These are phyloP conservation scores for Stenoptilia bipunctidactyla DNA, from an alignment of 2,888 invertebrate species.

Conservation along the genomic window DNA sequence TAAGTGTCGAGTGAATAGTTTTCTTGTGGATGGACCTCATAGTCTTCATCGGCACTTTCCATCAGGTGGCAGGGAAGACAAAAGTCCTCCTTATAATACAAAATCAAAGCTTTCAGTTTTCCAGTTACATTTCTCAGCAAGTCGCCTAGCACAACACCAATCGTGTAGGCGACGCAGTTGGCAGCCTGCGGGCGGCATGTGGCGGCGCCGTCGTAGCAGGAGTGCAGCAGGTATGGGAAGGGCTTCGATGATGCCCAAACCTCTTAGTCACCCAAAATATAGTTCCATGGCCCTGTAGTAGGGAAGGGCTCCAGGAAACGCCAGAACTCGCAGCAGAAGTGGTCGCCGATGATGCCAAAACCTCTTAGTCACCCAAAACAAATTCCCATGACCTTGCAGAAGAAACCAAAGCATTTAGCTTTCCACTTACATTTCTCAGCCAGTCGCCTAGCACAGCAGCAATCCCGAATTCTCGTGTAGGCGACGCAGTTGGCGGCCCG, in stretches of 20 bases:
- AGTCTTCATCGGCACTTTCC: too few relatives aligned
- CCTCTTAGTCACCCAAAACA: neutral
- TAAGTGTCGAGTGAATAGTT: too few relatives aligned
- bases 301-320: too few relatives aligned
- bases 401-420: too few relatives aligned
- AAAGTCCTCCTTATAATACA: constrained; percentile 54
- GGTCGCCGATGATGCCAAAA: neutral
- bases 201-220: neutral
- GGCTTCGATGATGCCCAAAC: neutral
- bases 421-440: constrained; percentile 69
- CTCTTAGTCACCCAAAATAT: neutral
- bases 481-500: constrained; percentile 73
- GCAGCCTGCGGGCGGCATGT: constrained; percentile 67
- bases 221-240: neutral
- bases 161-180: constrained; percentile 76
- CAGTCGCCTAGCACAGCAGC: constrained; percentile 75
- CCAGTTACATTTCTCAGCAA: constrained; percentile 73
- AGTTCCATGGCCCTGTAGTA: too few relatives aligned
- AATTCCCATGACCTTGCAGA: too few relatives aligned
- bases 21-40: too few relatives aligned
- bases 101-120: neutral
- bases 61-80: constrained; percentile 78
- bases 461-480: constrained; percentile 73
- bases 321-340: too few relatives aligned
- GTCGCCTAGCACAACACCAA: constrained; percentile 75